Conservation (phyloP, 2,888 invertebrate genomes). For the Xestia ashworthii region DNA sequence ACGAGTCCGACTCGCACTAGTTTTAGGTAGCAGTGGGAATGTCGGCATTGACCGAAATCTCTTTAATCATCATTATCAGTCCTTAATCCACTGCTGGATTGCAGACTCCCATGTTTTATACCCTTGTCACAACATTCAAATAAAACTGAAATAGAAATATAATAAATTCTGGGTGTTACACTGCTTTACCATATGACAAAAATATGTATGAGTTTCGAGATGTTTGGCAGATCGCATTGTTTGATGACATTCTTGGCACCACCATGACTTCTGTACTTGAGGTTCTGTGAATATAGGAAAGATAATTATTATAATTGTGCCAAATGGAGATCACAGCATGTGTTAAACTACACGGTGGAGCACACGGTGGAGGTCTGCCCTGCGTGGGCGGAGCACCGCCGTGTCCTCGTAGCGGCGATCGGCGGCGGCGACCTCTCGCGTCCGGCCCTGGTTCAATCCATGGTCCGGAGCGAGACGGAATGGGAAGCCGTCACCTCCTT, state of each 20-base stretch:
- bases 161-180: neutral
- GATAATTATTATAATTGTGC: neutral
- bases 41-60: neutral
- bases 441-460: no score
- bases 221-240: conserved; percentile 68
- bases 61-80: neutral
- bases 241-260: conserved; percentile 77
- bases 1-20: no score
- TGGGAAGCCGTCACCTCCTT: no score
- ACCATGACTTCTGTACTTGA: conserved; percentile 69
- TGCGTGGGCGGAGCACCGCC: no score
- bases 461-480: no score
- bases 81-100: neutral
- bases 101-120: neutral
- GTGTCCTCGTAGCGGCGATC: no score
- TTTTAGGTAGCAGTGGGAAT: neutral
- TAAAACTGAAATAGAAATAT: neutral
- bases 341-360: no score
- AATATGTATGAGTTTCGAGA: conserved; percentile 72
- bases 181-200: conserved; percentile 72
- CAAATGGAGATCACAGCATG: neutral
- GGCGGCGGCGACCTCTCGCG: no score
- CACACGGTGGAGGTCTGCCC: no score
- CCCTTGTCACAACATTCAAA: neutral
- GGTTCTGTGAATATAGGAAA: conserved; percentile 61